Percentiles rank a stretch among this genome's conserved stretches.
Conservation (phyloP, 2,113 vertebrate genomes). For the Calyptommatus sinebrachiatus region DNA sequence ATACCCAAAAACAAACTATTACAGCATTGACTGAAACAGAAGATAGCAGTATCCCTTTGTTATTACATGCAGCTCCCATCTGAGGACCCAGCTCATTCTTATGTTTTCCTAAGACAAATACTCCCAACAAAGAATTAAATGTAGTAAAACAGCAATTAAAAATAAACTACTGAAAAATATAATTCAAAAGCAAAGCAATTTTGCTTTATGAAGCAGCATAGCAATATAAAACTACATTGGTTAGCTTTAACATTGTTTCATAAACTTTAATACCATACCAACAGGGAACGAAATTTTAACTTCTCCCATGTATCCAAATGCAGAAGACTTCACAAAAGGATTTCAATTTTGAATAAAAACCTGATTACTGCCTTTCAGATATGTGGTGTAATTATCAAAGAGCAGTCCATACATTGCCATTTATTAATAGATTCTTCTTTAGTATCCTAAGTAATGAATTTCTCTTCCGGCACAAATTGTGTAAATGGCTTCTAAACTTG, state of each 20-base stretch:
- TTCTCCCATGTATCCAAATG: neutral
- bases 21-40: too few species aligned
- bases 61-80: too few species aligned
- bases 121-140: too few species aligned
- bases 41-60: too few species aligned
- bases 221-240: too few species aligned
- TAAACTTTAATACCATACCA: neutral
- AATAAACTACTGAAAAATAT: too few species aligned
- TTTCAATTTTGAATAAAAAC: neutral
- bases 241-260: neutral
- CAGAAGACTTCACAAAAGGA: neutral
- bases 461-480: neutral
- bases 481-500: neutral
- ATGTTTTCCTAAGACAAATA: too few species aligned
- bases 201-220: too few species aligned
- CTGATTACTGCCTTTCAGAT: neutral
- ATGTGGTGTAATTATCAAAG: neutral
- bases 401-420: neutral
- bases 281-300: neutral
- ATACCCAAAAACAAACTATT: too few species aligned
- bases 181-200: too few species aligned
- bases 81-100: too few species aligned
- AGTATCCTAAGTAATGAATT: neutral
- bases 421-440: neutral
- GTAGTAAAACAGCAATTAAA: too few species aligned